Base-by-base conservation (phyloP, 2,888 invertebrate genomes). In the Orchestes rusci region DNA sequence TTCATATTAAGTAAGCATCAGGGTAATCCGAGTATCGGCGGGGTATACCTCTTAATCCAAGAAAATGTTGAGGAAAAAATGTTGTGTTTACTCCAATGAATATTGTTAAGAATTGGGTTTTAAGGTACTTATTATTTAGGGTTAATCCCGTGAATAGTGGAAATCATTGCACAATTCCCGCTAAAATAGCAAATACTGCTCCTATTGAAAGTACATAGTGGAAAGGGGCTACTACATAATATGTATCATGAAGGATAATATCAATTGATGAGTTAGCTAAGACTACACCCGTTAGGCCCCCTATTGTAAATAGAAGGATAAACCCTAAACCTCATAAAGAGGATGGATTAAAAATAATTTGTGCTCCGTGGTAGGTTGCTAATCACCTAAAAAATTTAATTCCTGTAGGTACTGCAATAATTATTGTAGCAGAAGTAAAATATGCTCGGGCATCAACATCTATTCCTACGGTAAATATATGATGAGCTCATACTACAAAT, bases 391-490 rank as follows among this genome's bases (percentile, higher is more conserved):
- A 86, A 70, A 88, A 76, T 76, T 86, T 86, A 75, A 87, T 83
- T 55, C 85, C 87, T 12, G 87, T 88, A 0, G 87, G 85, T 0
- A 88, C 76, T 1, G 84, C 86, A 84, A 88, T 88, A 75, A 88
- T 82, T 78, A 86, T 85, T 13, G 86, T 88, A 1, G 84, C 85
- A 32, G 86, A 80, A 0, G 85, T 87, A 66, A 88, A 88, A 65
- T 87, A 88, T 16, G 86, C 85, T 67, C 85, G 82, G 0, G 83
- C 84, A 68, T 87, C 85, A 47, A 86, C 78, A 69, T 87, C 85
- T 77, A 88, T 80, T 1, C 87, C 86, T 23, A 86, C 79, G 2
- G 85, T 86, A 68, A 87, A 88, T 75, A 88, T 88, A 65, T 88
- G 86, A 64, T 88, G 87, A 7, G 84, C 84, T 75, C 86, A 86